These are phyloP conservation scores for Pelusios castaneus DNA, from an alignment of 2,113 vertebrate genomes.

Conservation along the genomic window DNA sequence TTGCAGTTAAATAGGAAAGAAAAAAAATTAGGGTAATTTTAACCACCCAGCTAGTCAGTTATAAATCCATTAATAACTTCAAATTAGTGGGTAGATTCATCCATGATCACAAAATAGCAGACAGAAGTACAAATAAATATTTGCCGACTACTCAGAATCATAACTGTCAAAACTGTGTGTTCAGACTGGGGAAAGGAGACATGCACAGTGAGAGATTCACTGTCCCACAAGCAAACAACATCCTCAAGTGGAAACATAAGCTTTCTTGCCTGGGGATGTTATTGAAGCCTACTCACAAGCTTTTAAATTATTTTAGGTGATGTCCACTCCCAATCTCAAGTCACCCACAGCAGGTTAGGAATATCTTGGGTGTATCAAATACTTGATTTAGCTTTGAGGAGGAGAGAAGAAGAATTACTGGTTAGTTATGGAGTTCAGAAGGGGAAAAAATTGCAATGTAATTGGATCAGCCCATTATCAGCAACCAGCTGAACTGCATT, in stretches of 20 bases:
- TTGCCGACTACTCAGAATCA: conserved; percentile 49
- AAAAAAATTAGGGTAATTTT: not conserved
- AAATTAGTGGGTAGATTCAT: not conserved
- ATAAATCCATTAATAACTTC: not conserved
- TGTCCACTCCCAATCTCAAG: conserved; percentile 51
- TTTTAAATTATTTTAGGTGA: conserved; percentile 25
- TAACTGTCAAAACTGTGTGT: not conserved
- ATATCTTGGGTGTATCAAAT: conserved; percentile 63
- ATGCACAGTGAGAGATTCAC: not conserved
- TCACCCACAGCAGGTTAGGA: conserved; percentile 64
- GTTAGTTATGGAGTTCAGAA: conserved; percentile 59
- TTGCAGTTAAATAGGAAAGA: not conserved
- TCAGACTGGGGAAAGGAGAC: conserved; percentile 27
- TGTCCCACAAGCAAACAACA: not conserved
- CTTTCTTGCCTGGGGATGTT: not conserved
- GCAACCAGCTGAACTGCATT: conserved; percentile 53
- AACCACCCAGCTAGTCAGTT: not conserved
- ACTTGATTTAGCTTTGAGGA: conserved; percentile 62
- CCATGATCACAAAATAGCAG: not conserved
- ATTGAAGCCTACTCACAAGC: not conserved
- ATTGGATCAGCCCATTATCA: conserved; percentile 43
- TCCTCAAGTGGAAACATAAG: not conserved
- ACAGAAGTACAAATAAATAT: conserved; percentile 10
- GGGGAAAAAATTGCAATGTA: conserved; percentile 51
- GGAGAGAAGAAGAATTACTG: conserved; percentile 63